Conservation (phyloP, 2,888 invertebrate species). For the Eupithecia vulgata region DNA sequence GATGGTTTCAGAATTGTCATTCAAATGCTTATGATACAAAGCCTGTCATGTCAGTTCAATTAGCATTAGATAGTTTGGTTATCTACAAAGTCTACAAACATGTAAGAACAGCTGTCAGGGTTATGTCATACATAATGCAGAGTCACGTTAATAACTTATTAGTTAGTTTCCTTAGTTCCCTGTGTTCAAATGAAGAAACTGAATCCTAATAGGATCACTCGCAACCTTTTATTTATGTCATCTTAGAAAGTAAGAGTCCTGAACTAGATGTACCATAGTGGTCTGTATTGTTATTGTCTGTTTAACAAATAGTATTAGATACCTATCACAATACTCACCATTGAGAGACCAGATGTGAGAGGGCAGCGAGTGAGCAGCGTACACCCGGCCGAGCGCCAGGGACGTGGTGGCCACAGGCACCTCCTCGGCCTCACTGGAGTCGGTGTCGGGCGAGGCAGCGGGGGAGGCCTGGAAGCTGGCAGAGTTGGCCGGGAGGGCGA, state of each 20-base stretch:
- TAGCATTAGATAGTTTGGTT: background rate
- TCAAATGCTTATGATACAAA: background rate
- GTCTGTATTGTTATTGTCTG: background rate
- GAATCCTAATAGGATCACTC: background rate
- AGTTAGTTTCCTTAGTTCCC: background rate
- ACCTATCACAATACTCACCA: slow-evolving; percentile 84
- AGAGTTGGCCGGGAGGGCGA: slow-evolving; percentile 86
- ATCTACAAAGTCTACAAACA: background rate
- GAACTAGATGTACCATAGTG: background rate
- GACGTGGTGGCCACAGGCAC: slow-evolving; percentile 74
- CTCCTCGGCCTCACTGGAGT: slow-evolving; percentile 88
- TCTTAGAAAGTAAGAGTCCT: background rate
- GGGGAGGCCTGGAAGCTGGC: slow-evolving; percentile 86
- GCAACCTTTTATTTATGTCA: background rate
- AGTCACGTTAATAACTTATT: background rate
- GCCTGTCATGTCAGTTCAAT: background rate
- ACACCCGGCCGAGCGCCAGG: slow-evolving; percentile 89
- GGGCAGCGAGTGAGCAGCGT: slow-evolving; percentile 94
- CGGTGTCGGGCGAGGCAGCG: slow-evolving; percentile 87
- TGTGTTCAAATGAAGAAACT: background rate
- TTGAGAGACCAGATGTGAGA: slow-evolving; percentile 96
- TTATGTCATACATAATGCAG: slow-evolving; percentile 1
- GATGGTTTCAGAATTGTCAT: background rate
- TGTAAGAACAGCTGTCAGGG: background rate
- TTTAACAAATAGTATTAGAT: background rate